Base-by-base conservation (phyloP, 2,888 invertebrate genomes). In the Caenorhabditis plicata region DNA sequence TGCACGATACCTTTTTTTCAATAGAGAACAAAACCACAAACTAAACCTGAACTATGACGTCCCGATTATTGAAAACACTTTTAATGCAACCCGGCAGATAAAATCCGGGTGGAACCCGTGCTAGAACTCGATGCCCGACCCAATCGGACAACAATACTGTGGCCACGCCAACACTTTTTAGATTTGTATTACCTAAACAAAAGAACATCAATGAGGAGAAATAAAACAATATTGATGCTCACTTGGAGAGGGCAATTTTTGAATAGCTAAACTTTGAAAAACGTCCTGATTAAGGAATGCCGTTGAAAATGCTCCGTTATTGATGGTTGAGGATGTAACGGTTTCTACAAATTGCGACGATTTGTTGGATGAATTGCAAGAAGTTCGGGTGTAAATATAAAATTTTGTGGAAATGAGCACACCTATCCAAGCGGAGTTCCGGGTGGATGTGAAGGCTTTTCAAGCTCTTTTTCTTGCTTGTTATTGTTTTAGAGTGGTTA, bases 91-190 rank as follows among this genome's bases (percentile, higher is more conserved):
- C 74, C 46, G 68, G 55, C 13, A 47, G 55, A 52, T 63, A 74
- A 27, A 50, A 43, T 35, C 57, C 60, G 31, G 63, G 50, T 31
- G 73, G 64, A 31, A 64, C 56, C 39, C 66, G 51, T 45, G 67
- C 71, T 49, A 73, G 51, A n/a, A 74, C 68, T 9, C 74, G 64
- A 33, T 63, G 32, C 7, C 67, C 70, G 19, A 58, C 33, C 74
- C 74, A 74, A 25, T 73, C 74, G 36, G 39, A n/a, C 39, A 74
- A 42, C 42, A 42, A 42, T n/a, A 42, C 42, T 42, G 42, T 31
- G 31, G 17, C 27, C 17, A 9, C 17, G 27, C 41, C 19, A 29
- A 15, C 27, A 27, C 27, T 27, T 27, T 9, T 13, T 27, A 13
- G 29, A 27, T 27, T 27, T 27, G 29, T 27, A 9, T 27, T n/a